Evolutionary conservation across 2,888 invertebrate genomes (phyloP).

Genomic region (Podabrus alpinus): DNA sequence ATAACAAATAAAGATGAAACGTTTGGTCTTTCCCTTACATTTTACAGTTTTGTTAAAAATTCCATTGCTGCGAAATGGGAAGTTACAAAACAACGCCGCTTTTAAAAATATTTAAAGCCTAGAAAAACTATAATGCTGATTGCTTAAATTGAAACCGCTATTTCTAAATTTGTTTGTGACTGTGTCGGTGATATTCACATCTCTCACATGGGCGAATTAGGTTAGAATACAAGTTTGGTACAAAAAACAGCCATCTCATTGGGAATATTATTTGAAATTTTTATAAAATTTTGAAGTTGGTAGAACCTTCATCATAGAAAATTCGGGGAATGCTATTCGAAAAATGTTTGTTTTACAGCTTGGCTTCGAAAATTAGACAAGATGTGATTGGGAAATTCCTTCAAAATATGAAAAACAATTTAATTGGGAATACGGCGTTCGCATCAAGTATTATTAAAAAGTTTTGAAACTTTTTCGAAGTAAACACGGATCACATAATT

Average conservation of each 20-base stretch:
- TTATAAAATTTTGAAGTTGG: neutral
- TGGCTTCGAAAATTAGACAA: too few species aligned
- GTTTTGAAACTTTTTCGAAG: neutral
- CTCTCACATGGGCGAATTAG: neutral
- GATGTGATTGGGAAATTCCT: neutral
- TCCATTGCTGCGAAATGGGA: too few species aligned
- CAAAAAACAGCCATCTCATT: neutral
- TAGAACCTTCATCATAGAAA: neutral
- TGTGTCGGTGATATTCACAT: neutral
- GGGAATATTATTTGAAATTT: neutral
- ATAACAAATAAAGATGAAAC: neutral
- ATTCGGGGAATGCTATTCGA: neutral
- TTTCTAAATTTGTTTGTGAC: neutral
- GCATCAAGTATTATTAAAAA: neutral
- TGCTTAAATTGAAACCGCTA: neutral
- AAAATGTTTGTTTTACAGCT: neutral
- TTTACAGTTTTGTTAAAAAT: neutral
- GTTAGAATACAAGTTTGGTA: neutral
- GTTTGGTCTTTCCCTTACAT: neutral
- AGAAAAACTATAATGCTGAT: neutral
- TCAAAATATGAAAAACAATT: neutral
- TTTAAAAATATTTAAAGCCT: too few species aligned
- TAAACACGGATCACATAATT: conserved; percentile 11
- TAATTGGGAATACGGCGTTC: neutral
- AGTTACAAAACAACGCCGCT: too few species aligned